Evolutionary conservation across 2,113 vertebrate species (phyloP).

Genomic region (Archilochus colubris): DNA sequence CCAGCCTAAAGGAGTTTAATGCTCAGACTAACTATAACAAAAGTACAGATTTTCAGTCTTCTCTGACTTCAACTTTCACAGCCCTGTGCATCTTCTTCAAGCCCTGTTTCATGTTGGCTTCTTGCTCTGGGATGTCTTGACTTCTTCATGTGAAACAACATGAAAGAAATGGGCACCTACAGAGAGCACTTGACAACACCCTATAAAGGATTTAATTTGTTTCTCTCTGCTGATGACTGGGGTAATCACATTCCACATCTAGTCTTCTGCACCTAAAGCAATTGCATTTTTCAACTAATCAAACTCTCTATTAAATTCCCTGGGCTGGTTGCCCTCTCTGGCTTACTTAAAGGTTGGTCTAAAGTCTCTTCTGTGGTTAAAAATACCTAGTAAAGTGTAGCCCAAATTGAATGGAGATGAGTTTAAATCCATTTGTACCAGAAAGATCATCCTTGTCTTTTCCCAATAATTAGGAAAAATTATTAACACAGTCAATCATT

Average conservation of each 20-base stretch:
- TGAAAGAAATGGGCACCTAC: no score
- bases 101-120: no score
- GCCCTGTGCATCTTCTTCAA: no score
- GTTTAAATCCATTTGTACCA: background rate
- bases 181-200: no score
- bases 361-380: background rate
- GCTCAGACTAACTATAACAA: no score
- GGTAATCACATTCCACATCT: background rate
- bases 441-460: background rate
- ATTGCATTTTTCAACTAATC: background rate
- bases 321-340: background rate
- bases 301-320: background rate
- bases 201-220: no score
- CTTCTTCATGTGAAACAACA: no score
- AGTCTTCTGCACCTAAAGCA: background rate
- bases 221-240: no score
- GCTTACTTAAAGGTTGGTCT: background rate
- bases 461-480: constrained; percentile 28
- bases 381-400: background rate
- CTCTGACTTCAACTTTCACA: no score
- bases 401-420: background rate
- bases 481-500: background rate
- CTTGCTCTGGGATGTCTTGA: no score
- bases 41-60: no score
- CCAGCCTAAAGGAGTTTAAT: no score